Evolutionary conservation across 2,113 vertebrate genomes (phyloP).

Genomic region (Casuarius casuarius): DNA sequence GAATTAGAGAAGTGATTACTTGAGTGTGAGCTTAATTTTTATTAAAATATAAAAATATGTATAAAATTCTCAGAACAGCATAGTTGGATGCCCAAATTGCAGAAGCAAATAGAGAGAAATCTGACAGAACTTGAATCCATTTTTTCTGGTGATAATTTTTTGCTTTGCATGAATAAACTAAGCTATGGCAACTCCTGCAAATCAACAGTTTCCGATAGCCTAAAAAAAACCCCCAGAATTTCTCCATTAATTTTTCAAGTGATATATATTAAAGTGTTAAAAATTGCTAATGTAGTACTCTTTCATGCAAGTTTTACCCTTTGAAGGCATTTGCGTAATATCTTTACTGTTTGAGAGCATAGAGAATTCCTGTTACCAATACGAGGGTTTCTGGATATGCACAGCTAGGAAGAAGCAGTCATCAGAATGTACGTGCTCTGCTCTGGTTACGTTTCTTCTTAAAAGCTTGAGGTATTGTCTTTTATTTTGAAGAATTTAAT

Average conservation of each 20-base stretch:
- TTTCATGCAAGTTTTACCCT: background rate
- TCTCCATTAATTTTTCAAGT: background rate
- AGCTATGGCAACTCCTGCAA: background rate
- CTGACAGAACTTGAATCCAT: background rate
- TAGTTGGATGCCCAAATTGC: background rate
- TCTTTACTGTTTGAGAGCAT: background rate
- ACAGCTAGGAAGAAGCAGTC: background rate
- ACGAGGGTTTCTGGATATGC: background rate
- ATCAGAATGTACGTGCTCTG: background rate
- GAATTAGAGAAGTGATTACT: background rate
- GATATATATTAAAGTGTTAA: background rate
- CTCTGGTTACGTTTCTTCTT: background rate
- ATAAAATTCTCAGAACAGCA: background rate
- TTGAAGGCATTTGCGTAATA: background rate
- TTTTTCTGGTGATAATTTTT: background rate
- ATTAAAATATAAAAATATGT: background rate
- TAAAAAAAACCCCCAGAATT: background rate
- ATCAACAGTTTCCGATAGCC: fast-evolving
- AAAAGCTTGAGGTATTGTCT: background rate
- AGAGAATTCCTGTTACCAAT: background rate
- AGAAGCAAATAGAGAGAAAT: background rate
- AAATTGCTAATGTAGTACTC: background rate
- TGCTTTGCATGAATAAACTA: background rate
- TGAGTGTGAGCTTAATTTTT: background rate
- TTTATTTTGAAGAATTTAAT: constrained; percentile 19